Percentiles rank a stretch among this genome's conserved stretches.
Evolutionary conservation across 2,888 invertebrate genomes (phyloP).

Genomic region (Ceramica pisi): DNA sequence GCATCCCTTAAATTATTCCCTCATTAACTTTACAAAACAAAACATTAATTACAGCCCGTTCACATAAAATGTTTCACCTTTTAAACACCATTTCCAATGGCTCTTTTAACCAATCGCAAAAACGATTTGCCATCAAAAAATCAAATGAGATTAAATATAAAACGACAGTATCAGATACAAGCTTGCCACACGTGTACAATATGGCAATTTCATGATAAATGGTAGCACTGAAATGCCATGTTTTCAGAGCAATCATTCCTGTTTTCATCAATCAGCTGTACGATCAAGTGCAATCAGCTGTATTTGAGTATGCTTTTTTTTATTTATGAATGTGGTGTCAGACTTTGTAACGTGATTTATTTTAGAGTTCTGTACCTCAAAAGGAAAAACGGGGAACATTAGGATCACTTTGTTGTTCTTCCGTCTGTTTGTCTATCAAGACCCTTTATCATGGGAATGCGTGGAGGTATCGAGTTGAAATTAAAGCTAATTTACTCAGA

Average conservation of each 20-base stretch:
- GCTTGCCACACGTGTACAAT: constrained; percentile 58
- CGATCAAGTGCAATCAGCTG: constrained; percentile 41
- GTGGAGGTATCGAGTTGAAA: too few relatives aligned
- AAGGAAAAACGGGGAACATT: too few relatives aligned
- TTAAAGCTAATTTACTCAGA: too few relatives aligned
- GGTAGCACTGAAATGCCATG: constrained; percentile 60
- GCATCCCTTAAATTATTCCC: background rate
- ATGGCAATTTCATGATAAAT: constrained; percentile 71
- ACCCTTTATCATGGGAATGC: too few relatives aligned
- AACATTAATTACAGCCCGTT: background rate
- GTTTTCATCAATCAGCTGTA: constrained; percentile 56
- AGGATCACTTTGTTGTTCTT: too few relatives aligned
- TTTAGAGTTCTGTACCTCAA: too few relatives aligned
- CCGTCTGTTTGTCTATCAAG: too few relatives aligned
- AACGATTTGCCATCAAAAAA: constrained; percentile 39
- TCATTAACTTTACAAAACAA: background rate
- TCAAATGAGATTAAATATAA: constrained; percentile 37
- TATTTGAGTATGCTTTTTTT: constrained; percentile 11
- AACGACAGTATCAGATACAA: constrained; percentile 53
- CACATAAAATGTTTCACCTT: constrained; percentile 8
- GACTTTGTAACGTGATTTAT: too few relatives aligned
- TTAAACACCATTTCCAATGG: background rate
- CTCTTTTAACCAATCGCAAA: constrained; percentile 28
- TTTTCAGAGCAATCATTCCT: constrained; percentile 57
- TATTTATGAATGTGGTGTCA: constrained; percentile 18